Evolutionary conservation across 2,113 vertebrate species (phyloP).

Genomic region (Rhinolophus ferrumequinum): DNA sequence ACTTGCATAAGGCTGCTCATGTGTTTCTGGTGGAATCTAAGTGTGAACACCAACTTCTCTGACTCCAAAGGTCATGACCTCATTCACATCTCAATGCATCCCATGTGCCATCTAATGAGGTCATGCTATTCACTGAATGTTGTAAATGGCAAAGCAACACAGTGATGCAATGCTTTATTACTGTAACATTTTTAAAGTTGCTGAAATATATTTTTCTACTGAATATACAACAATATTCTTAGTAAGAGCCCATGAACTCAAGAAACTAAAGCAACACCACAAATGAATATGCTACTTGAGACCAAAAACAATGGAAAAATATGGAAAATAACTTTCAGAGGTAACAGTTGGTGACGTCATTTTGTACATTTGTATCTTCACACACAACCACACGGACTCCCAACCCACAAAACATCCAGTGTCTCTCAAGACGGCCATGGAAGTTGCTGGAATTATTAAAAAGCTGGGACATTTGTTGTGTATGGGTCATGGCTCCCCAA

Average conservation of each 20-base stretch:
- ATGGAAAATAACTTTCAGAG: background rate
- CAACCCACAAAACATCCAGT: conserved; percentile 60
- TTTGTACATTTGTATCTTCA: conserved; percentile 9
- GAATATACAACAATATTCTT: background rate
- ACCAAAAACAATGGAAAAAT: conserved; percentile 13
- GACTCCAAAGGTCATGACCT: background rate
- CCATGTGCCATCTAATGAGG: background rate
- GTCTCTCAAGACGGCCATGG: background rate
- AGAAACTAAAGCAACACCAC: conserved; percentile 20
- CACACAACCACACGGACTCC: background rate
- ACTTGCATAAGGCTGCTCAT: background rate
- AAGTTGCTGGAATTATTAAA: conserved; percentile 55
- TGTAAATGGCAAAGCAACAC: background rate
- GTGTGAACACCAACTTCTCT: background rate
- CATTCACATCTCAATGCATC: background rate
- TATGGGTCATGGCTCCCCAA: conserved; percentile 15
- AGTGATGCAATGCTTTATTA: background rate
- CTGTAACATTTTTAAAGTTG: background rate
- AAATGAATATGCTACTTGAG: conserved; percentile 16
- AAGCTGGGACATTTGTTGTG: background rate
- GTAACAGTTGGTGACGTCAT: conserved; percentile 29
- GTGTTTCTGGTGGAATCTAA: background rate
- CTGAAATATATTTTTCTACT: conserved; percentile 40
- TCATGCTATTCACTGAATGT: background rate
- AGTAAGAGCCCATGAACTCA: conserved; percentile 31